Evolutionary conservation across 1,140 invertebrate species (phyloP).

Genomic region (Hylaeus anthracinus): DNA sequence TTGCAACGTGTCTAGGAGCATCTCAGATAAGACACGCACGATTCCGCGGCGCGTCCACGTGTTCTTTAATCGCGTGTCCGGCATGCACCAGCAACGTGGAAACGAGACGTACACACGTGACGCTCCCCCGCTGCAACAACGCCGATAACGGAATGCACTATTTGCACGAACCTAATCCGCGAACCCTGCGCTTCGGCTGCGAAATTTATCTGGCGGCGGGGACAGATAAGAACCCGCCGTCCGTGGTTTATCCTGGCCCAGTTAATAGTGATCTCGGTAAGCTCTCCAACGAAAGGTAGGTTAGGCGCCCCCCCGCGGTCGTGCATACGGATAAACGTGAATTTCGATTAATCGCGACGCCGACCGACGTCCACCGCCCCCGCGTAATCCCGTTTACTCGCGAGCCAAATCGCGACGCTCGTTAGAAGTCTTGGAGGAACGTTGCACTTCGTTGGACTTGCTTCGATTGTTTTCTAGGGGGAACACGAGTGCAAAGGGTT

Average conservation of each 20-base stretch:
- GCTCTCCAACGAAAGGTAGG: constrained; percentile 64
- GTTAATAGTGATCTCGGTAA: constrained; percentile 68
- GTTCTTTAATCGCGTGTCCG: constrained; percentile 47
- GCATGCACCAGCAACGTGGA: constrained; percentile 8
- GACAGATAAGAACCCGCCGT: constrained; percentile 63
- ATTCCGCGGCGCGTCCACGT: constrained; percentile 26
- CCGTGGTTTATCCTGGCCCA: constrained; percentile 59
- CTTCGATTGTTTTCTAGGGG: neutral
- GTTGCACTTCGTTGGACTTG: neutral
- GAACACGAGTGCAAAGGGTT: neutral
- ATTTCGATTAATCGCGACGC: constrained; percentile 57
- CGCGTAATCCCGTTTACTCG: constrained; percentile 38
- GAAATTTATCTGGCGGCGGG: constrained; percentile 62
- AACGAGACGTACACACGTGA: constrained; percentile 26
- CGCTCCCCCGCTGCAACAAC: constrained; percentile 45
- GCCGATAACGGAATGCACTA: constrained; percentile 66
- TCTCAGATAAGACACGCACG: constrained; percentile 58
- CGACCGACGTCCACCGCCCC: constrained; percentile 5
- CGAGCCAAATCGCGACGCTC: no score
- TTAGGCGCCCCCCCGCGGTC: constrained; percentile 40
- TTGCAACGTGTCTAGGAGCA: constrained; percentile 27
- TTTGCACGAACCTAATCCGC: constrained; percentile 67
- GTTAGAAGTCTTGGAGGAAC: no score
- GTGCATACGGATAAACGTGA: constrained; percentile 37
- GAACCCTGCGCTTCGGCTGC: constrained; percentile 50